phyloP scores from a whole-genome alignment of 2,888 invertebrate species.

The Cephus pygmeus region DNA sequence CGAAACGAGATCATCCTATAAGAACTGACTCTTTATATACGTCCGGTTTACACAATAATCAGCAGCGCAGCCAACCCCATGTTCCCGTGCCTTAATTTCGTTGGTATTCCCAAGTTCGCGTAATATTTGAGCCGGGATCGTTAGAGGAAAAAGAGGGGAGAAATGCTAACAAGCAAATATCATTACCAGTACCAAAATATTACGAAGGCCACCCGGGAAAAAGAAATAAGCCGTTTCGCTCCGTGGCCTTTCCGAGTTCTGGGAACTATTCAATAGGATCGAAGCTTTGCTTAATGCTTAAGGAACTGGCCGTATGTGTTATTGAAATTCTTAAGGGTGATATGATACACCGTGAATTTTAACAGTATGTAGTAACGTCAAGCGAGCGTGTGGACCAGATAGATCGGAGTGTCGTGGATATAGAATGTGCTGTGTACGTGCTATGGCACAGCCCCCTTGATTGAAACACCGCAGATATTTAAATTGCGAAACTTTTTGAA shows the following conservation, averaged over 20 bases:
- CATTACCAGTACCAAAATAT: constrained; percentile 42
- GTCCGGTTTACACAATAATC: constrained; percentile 14
- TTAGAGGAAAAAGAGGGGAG: constrained; percentile 21
- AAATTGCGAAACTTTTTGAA: constrained; percentile 56
- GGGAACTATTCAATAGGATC: constrained; percentile 34
- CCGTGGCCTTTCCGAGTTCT: constrained; percentile 11
- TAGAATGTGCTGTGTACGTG: neutral
- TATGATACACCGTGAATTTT: neutral
- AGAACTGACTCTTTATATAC: neutral
- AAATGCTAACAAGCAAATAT: constrained; percentile 41
- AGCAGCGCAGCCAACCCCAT: neutral
- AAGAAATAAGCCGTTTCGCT: neutral
- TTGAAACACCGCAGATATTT: constrained; percentile 57
- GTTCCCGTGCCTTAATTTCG: constrained; percentile 16
- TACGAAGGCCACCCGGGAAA: constrained; percentile 5
- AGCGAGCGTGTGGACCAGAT: neutral
- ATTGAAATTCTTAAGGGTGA: neutral
- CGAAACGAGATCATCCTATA: neutral
- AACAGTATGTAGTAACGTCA: neutral
- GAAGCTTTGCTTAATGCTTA: constrained; percentile 4
- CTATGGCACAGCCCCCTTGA: constrained; percentile 39
- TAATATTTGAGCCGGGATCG: constrained; percentile 38
- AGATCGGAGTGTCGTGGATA: neutral
- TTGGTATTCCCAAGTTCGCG: constrained; percentile 21
- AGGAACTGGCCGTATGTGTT: neutral